A percentile compares a stretch with the other conserved stretches of the same genome.
These are phyloP conservation scores for Drosophila arizonae DNA, from an alignment of 1,140 invertebrate species.

Conservation along the genomic window DNA sequence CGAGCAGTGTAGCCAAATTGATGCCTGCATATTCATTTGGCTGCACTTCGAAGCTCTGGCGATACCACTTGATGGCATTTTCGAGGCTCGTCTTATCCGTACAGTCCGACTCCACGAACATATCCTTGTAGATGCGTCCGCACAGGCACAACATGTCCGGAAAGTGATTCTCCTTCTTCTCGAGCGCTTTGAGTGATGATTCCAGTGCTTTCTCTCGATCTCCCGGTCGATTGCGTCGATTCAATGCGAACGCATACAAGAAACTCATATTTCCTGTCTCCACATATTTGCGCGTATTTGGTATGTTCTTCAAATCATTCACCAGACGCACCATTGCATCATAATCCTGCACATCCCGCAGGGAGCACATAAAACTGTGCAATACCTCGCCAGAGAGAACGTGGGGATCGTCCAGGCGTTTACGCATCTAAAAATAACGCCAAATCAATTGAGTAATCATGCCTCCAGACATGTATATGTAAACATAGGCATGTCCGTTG, in stretches of 20 bases:
- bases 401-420: slow-evolving; percentile 97
- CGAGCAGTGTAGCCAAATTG: slow-evolving; percentile 98
- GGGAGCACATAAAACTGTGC: slow-evolving; percentile 95
- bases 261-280: slow-evolving; percentile 95
- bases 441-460: background rate
- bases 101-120: slow-evolving; percentile 98
- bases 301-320: slow-evolving; percentile 96
- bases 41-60: slow-evolving; percentile 98
- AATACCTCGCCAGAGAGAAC: slow-evolving; percentile 97
- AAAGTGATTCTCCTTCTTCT: slow-evolving; percentile 96
- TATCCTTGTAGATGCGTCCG: slow-evolving; percentile 99
- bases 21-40: slow-evolving; percentile 99
- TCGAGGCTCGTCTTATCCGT: slow-evolving; percentile 93
- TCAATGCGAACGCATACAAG: slow-evolving; percentile 98
- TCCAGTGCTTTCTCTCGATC: slow-evolving; percentile 96
- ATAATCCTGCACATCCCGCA: slow-evolving; percentile 97
- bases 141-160: slow-evolving; percentile 99
- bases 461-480: background rate
- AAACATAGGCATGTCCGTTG: slow-evolving; percentile 1
- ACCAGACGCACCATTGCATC: slow-evolving; percentile 99
- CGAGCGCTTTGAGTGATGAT: slow-evolving; percentile 94
- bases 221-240: slow-evolving; percentile 95
- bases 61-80: slow-evolving; percentile 98
- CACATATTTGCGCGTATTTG: slow-evolving; percentile 94
- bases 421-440: slow-evolving; percentile 88